Evolutionary conservation across 2,888 invertebrate species (phyloP).

Genomic region (Cheilosia vernalis): DNA sequence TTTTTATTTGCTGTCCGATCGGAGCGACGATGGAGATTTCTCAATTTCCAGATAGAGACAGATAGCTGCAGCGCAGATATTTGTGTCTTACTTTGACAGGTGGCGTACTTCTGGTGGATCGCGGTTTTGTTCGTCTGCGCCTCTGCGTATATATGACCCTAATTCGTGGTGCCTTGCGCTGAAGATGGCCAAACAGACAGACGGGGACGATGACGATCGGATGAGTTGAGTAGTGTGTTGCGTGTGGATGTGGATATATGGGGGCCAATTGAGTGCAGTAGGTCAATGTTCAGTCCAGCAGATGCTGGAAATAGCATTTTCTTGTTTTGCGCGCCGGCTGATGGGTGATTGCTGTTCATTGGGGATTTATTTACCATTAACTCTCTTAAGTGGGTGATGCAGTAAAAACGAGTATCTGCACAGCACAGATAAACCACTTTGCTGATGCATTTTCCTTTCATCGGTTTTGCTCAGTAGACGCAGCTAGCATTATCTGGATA

Average conservation of each 20-base stretch:
- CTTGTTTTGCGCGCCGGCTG: conserved; percentile 32
- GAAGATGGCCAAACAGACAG: conserved; percentile 48
- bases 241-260: conserved; percentile 23
- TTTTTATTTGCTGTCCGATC: conserved; percentile 22
- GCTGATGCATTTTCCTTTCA: conserved; percentile 23
- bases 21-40: conserved; percentile 20
- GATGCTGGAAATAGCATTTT: conserved; percentile 23
- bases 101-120: conserved; percentile 27
- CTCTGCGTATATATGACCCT: conserved; percentile 42
- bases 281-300: conserved; percentile 80
- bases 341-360: conserved; percentile 16
- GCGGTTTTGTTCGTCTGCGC: conserved; percentile 4
- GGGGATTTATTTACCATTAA: conserved; percentile 29
- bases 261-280: conserved; percentile 81
- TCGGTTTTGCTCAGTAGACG: not conserved
- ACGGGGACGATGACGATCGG: conserved; percentile 6
- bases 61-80: not conserved
- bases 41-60: conserved; percentile 39
- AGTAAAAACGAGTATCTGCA: conserved; percentile 24
- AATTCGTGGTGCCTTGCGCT: conserved; percentile 33
- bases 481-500: conserved; percentile 16
- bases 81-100: conserved; percentile 30
- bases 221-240: conserved; percentile 11
- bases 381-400: conserved; percentile 18
- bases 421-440: conserved; percentile 18